A percentile compares a stretch with the other conserved stretches of the same genome.
These are phyloP conservation scores for Cyaniris semiargus DNA, from an alignment of 2,888 invertebrate species.

Conservation along the genomic window DNA sequence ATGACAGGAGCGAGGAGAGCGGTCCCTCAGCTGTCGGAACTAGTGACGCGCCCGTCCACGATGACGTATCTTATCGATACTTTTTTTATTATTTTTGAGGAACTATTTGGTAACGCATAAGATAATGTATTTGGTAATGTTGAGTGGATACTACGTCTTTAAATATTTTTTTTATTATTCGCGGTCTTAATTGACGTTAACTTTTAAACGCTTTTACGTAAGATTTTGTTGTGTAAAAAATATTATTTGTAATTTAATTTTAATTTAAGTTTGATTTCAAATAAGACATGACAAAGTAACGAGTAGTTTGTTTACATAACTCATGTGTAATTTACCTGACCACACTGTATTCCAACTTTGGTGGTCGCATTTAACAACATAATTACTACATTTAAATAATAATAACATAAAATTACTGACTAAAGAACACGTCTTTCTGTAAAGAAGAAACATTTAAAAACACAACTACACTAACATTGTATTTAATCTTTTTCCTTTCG, in stretches of 20 bases:
- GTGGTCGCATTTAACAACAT: constrained; percentile 10
- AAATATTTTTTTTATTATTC: not conserved
- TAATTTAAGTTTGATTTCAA: not conserved
- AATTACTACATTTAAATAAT: constrained; percentile 19
- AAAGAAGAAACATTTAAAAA: not conserved
- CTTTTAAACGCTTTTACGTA: not conserved
- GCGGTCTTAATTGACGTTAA: not conserved
- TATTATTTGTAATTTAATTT: not conserved
- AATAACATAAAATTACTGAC: not conserved
- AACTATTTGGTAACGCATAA: constrained; percentile 4
- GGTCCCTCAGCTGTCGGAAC: constrained; percentile 25
- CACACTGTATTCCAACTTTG: not conserved
- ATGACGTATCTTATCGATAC: constrained; percentile 4
- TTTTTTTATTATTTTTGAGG: constrained; percentile 1
- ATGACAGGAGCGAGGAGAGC: constrained; percentile 7
- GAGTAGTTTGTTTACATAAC: constrained; percentile 1
- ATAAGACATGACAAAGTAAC: not conserved
- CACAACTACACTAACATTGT: not conserved
- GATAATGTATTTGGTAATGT: not conserved
- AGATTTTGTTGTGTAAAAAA: not conserved
- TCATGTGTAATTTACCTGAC: constrained; percentile 3
- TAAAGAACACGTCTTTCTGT: not conserved
- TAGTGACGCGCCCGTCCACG: constrained; percentile 6
- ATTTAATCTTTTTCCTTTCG: not conserved
- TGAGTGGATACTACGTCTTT: not conserved